phyloP scores from a whole-genome alignment of 2,888 invertebrate genomes.

The Beris morrisii region DNA sequence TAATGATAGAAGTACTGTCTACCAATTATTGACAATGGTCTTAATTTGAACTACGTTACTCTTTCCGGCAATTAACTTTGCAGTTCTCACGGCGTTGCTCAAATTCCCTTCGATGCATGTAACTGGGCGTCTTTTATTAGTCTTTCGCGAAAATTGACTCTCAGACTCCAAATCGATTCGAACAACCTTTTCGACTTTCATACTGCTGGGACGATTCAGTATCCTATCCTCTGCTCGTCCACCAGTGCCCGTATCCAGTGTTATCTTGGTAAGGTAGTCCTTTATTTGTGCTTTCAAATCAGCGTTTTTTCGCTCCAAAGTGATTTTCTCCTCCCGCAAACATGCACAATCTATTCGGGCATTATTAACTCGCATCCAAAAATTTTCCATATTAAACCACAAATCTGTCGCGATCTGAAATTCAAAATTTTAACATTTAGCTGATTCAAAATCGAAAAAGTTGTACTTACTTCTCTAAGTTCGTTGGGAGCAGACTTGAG shows the following conservation, averaged over 20 bases:
- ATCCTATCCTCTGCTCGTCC: constrained; percentile 50
- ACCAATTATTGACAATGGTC: constrained; percentile 37
- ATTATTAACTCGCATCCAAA: constrained; percentile 66
- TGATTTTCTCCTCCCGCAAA: constrained; percentile 52
- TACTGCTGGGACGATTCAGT: constrained; percentile 51
- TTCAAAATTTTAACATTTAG: not conserved
- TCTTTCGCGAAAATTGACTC: not conserved
- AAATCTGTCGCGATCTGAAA: constrained; percentile 58
- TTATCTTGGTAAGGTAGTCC: constrained; percentile 64
- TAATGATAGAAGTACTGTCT: no score
- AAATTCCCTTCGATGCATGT: constrained; percentile 64
- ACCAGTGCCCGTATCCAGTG: constrained; percentile 55
- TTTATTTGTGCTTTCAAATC: constrained; percentile 64
- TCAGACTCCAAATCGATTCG: constrained; percentile 45
- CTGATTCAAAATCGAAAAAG: not conserved
- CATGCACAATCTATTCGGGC: constrained; percentile 60
- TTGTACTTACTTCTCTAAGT: constrained; percentile 41
- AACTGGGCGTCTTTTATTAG: constrained; percentile 54
- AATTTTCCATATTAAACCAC: constrained; percentile 68
- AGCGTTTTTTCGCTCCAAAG: constrained; percentile 63
- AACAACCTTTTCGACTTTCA: constrained; percentile 52
- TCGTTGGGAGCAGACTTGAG: constrained; percentile 47
- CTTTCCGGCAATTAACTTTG: constrained; percentile 44
- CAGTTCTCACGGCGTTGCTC: constrained; percentile 60
- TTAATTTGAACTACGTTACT: constrained; percentile 46